Evolutionary conservation across 30 jellyfish, hydroid and myxozoan genomes (phyloP).

Genomic region (Hydractinia symbiolongicarpus): DNA sequence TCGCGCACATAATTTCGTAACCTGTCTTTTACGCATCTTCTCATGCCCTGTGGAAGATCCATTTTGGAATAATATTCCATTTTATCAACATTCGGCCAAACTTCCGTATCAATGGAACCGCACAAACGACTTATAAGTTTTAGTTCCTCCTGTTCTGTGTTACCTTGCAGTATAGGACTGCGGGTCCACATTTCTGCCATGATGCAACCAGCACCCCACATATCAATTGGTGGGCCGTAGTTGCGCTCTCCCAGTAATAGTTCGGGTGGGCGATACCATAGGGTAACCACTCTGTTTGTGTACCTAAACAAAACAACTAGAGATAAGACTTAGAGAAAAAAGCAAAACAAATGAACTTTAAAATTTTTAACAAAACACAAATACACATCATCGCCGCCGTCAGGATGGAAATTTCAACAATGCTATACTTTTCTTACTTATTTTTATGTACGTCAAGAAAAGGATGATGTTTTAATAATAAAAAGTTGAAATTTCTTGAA

Average conservation of each 20-base stretch:
- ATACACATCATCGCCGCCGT: no score
- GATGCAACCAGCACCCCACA: constrained; percentile 99
- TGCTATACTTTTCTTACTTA: no score
- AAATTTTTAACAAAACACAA: no score
- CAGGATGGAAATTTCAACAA: no score
- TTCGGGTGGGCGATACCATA: constrained; percentile 99
- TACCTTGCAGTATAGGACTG: constrained; percentile 93
- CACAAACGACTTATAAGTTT: constrained; percentile 69
- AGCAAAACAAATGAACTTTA: no score
- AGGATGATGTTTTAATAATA: no score
- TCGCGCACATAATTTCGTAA: constrained; percentile 64
- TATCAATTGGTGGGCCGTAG: constrained; percentile 94
- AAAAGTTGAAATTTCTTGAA: no score
- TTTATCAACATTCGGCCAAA: constrained; percentile 92
- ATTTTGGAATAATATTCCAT: constrained; percentile 62
- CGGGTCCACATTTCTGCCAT: constrained; percentile 99
- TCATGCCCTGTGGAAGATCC: constrained; percentile 69
- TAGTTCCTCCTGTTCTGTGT: constrained; percentile 81
- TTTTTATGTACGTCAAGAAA: no score
- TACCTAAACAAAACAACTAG: constrained; percentile 31
- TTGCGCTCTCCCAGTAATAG: constrained; percentile 92
- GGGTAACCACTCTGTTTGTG: constrained; percentile 93
- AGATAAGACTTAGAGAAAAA: no score
- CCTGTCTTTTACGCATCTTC: constrained; percentile 81
- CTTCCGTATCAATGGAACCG: constrained; percentile 76